Evolutionary conservation across 2,797 vertebrate genomes (phyloP).

Genomic region (Tolypeutes matacus): DNA sequence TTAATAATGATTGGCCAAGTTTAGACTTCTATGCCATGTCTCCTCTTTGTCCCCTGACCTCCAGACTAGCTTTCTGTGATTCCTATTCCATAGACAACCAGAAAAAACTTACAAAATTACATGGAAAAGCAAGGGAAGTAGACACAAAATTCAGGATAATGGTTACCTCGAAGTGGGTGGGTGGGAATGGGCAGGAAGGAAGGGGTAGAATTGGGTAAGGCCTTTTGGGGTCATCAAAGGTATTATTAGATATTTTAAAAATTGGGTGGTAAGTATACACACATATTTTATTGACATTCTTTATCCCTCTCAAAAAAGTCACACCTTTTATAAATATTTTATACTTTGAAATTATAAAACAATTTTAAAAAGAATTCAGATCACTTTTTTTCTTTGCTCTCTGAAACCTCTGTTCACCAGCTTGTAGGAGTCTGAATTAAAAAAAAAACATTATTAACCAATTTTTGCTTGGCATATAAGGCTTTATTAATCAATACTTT

Average conservation of each 20-base stretch:
- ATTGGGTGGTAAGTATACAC: not conserved
- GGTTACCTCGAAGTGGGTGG: not conserved
- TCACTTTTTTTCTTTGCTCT: not conserved
- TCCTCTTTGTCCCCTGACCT: not conserved
- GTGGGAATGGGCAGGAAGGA: not conserved
- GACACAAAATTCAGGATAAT: not conserved
- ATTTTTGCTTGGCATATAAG: not conserved
- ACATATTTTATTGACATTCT: not conserved
- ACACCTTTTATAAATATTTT: slow-evolving; percentile 3
- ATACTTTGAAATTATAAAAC: slow-evolving; percentile 40
- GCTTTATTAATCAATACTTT: not conserved
- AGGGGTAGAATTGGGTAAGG: not conserved
- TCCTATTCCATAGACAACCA: not conserved
- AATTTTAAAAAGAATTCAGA: not conserved
- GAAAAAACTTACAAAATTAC: not conserved
- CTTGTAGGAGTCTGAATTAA: not conserved
- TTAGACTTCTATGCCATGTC: not conserved
- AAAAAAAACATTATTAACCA: not conserved
- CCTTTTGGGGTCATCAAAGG: not conserved
- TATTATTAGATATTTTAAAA: not conserved
- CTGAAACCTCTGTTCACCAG: not conserved
- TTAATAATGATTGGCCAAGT: not conserved
- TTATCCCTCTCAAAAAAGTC: slow-evolving; percentile 3
- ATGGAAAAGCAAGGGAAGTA: not conserved
- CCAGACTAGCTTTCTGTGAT: not conserved